These are phyloP conservation scores for Petrolisthes manimaculis DNA, from an alignment of 2,888 invertebrate genomes.

Conservation along the genomic window DNA sequence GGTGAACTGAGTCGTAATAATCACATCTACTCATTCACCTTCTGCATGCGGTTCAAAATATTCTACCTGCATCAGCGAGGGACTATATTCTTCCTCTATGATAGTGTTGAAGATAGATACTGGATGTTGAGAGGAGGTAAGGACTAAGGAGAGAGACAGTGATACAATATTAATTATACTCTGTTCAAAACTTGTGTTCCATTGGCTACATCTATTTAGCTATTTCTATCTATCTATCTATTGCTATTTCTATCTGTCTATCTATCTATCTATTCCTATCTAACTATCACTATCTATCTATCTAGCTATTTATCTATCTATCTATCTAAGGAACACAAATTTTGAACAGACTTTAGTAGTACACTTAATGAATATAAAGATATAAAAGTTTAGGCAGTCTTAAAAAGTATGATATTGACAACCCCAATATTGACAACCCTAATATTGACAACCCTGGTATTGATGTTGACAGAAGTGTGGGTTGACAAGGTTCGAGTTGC, in stretches of 20 bases:
- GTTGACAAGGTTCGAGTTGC: slow-evolving; percentile 52
- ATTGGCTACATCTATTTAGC: too few relatives aligned
- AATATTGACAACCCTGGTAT: background rate
- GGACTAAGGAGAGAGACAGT: background rate
- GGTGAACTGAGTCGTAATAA: slow-evolving; percentile 26
- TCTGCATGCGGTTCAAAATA: slow-evolving; percentile 64
- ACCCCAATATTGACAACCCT: too few relatives aligned
- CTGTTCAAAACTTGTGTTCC: too few relatives aligned
- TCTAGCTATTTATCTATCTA: too few relatives aligned
- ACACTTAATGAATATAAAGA: too few relatives aligned
- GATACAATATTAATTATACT: background rate
- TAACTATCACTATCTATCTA: too few relatives aligned
- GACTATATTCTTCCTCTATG: slow-evolving; percentile 57
- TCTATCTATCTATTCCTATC: too few relatives aligned
- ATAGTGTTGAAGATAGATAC: slow-evolving; percentile 27
- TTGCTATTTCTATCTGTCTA: too few relatives aligned
- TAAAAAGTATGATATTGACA: background rate
- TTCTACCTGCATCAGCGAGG: slow-evolving; percentile 61
- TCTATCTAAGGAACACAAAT: too few relatives aligned
- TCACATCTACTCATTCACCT: slow-evolving; percentile 45
- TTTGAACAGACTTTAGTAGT: too few relatives aligned
- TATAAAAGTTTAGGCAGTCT: too few relatives aligned
- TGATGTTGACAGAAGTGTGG: slow-evolving; percentile 48
- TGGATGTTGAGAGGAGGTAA: slow-evolving; percentile 58
- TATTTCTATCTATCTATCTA: too few relatives aligned